phyloP scores from a whole-genome alignment of 2,113 vertebrate species.

The Anser cygnoides region DNA sequence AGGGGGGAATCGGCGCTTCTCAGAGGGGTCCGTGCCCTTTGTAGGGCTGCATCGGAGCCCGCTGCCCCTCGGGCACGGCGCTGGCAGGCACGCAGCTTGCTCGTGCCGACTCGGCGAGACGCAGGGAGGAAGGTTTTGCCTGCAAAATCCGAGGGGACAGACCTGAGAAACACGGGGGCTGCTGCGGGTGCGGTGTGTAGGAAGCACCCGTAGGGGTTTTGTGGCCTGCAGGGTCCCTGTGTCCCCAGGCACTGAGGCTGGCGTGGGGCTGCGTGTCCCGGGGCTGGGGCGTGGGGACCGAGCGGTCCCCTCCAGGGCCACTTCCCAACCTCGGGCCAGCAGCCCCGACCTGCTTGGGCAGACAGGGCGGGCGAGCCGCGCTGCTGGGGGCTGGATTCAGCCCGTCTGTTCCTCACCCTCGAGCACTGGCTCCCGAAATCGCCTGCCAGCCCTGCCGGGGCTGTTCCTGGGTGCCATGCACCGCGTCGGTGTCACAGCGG shows the following conservation, averaged over 20 bases:
- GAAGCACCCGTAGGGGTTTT: not conserved
- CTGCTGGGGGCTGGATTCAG: not conserved
- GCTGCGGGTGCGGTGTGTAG: not conserved
- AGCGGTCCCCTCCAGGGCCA: not conserved
- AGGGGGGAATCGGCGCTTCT: fast-evolving
- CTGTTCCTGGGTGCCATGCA: not conserved
- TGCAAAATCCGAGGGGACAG: not conserved
- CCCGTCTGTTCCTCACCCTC: not conserved
- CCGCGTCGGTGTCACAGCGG: fast-evolving
- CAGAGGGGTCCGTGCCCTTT: not conserved
- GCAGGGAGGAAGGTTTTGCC: not conserved
- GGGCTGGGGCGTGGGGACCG: not conserved
- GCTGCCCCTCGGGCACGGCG: not conserved
- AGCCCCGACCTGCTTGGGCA: not conserved
- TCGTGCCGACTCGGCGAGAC: not conserved
- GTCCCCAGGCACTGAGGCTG: not conserved
- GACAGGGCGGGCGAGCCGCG: fast-evolving
- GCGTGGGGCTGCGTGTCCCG: not conserved
- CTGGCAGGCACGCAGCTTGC: not conserved
- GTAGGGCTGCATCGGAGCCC: fast-evolving
- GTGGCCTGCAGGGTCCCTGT: not conserved
- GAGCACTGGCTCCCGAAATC: not conserved
- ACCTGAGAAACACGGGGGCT: not conserved
- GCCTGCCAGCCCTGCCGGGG: not conserved
- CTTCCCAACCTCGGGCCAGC: not conserved